These are phyloP conservation scores for Lasioglossum malachurum DNA, from an alignment of 2,888 invertebrate genomes.

Conservation along the genomic window DNA sequence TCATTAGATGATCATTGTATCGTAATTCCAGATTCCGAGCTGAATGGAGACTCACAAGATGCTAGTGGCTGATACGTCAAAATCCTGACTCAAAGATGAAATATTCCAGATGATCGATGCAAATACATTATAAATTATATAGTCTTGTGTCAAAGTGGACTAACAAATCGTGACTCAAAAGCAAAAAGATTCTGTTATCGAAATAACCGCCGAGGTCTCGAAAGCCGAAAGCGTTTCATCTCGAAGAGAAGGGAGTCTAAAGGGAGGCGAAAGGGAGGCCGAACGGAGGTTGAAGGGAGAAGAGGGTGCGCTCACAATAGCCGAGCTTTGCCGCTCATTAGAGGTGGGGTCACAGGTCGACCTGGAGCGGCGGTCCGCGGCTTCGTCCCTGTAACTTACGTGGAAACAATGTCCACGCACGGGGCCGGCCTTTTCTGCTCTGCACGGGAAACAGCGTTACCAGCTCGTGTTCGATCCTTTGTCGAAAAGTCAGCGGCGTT, in stretches of 20 bases:
- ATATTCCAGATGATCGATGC: too few relatives aligned
- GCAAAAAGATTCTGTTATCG: slow-evolving; percentile 3
- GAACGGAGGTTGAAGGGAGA: slow-evolving; percentile 45
- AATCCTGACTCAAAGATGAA: too few relatives aligned
- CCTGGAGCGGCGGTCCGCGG: slow-evolving; percentile 76
- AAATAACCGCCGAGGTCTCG: slow-evolving; percentile 50
- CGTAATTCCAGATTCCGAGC: slow-evolving; percentile 1
- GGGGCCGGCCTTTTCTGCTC: slow-evolving; percentile 49
- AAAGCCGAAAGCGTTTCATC: slow-evolving; percentile 36
- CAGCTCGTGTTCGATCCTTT: slow-evolving; percentile 50
- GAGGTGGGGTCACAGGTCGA: slow-evolving; percentile 78
- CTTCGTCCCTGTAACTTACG: slow-evolving; percentile 71
- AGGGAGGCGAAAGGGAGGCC: slow-evolving; percentile 30
- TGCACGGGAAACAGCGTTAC: slow-evolving; percentile 26
- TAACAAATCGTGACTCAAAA: slow-evolving; percentile 1
- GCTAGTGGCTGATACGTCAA: neutral
- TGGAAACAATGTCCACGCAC: slow-evolving; percentile 75
- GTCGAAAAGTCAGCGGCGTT: slow-evolving; percentile 61
- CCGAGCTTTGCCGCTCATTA: slow-evolving; percentile 81
- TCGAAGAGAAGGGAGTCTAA: slow-evolving; percentile 31
- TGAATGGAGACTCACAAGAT: neutral
- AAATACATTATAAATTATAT: too few relatives aligned
- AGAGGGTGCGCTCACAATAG: slow-evolving; percentile 75
- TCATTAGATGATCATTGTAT: slow-evolving; percentile 6
- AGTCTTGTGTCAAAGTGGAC: too few relatives aligned